A percentile compares a stretch with the other conserved stretches of the same genome.
phyloP scores from a whole-genome alignment of 2,113 vertebrate genomes.

The Osmerus eperlanus region DNA sequence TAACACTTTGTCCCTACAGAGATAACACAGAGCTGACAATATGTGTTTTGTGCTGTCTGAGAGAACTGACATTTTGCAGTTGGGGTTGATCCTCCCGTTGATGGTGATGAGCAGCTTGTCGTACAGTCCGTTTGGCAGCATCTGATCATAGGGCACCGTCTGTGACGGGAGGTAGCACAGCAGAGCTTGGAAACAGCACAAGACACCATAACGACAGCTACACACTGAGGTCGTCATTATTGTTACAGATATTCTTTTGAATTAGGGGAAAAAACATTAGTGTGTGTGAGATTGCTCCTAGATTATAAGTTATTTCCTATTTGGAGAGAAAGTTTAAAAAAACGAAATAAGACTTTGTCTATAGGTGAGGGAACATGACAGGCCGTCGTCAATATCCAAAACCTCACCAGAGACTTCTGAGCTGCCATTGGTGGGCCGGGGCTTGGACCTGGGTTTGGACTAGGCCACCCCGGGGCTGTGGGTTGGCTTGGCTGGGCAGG shows the following conservation, averaged over 20 bases:
- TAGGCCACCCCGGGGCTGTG: not conserved
- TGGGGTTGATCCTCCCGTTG: constrained; percentile 30
- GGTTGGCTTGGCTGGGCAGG: not conserved
- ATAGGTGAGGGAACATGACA: not conserved
- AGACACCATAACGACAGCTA: too few species aligned
- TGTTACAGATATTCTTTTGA: too few species aligned
- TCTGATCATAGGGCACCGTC: constrained; percentile 41
- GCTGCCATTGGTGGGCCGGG: constrained; percentile 24
- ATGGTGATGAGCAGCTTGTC: constrained; percentile 52
- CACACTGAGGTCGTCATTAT: too few species aligned
- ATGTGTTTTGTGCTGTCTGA: too few species aligned
- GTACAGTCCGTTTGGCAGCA: constrained; percentile 32
- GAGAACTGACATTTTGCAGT: constrained; percentile 32
- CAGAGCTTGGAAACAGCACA: not conserved
- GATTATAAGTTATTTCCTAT: too few species aligned
- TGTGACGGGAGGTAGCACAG: constrained; percentile 15
- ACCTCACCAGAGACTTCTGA: constrained; percentile 28
- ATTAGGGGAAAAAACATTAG: too few species aligned
- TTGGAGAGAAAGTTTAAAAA: not conserved
- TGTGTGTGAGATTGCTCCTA: too few species aligned
- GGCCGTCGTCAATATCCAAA: not conserved
- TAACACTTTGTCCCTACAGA: too few species aligned
- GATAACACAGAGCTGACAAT: too few species aligned
- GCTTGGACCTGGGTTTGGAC: constrained; percentile 1
- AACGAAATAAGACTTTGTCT: not conserved